These are phyloP conservation scores for Sarcophaga rosellei DNA, from an alignment of 2,888 invertebrate genomes.

Conservation along the genomic window DNA sequence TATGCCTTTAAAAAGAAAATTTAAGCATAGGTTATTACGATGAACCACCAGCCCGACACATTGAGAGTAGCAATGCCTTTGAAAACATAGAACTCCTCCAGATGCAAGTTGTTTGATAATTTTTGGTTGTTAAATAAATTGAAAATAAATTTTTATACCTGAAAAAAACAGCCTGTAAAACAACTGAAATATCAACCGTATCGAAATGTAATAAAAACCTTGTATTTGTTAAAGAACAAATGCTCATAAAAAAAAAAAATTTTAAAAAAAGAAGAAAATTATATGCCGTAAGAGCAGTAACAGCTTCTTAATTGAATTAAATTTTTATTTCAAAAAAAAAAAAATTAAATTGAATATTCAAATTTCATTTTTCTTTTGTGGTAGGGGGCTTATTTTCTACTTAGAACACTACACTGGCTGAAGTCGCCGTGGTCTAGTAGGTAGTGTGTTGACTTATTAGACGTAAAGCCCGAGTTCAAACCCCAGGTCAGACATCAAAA, in stretches of 20 bases:
- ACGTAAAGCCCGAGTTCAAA: no score
- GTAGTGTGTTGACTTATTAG: no score
- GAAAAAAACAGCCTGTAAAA: constrained; percentile 2
- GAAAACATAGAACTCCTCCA: constrained; percentile 1
- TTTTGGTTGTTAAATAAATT: constrained; percentile 30
- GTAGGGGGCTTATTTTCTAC: no score
- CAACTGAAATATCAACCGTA: constrained; percentile 15
- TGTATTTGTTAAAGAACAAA: background rate
- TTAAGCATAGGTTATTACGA: constrained; percentile 22
- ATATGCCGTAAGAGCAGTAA: background rate
- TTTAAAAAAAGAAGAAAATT: no score
- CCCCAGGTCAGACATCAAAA: no score
- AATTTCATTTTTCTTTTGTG: background rate
- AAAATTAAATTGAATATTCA: background rate
- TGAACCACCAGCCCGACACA: constrained; percentile 7
- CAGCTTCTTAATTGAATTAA: background rate
- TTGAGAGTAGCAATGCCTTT: background rate
- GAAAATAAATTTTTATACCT: constrained; percentile 49
- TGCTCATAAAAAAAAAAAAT: background rate
- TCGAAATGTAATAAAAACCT: constrained; percentile 15
- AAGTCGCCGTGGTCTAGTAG: no score
- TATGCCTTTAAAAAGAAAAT: background rate
- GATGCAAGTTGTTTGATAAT: constrained; percentile 15
- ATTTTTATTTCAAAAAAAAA: background rate
- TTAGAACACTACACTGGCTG: no score